Evolutionary conservation across 2,113 vertebrate species (phyloP).

Genomic region (rabbit (Oryctolagus cuniculus)): mOryCun1.1 NC_091441.1:121577001-121577500

Average conservation of each 20-base stretch:
- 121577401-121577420: no score
- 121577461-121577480: no score
- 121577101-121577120: not conserved
- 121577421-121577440: no score
- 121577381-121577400: no score
- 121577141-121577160: not conserved
- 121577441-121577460: no score
- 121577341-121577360: not conserved
- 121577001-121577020: not conserved
- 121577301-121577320: not conserved
- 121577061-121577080: not conserved
- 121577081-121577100: not conserved
- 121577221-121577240: not conserved
- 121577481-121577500: no score
- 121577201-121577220: not conserved
- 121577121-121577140: slow-evolving; percentile 15
- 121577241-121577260: not conserved
- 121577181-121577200: not conserved
- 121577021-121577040: not conserved
- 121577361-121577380: no score
- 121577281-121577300: not conserved
- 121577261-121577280: not conserved
- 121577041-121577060: not conserved
- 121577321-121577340: not conserved
- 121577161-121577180: not conserved